phyloP scores from a whole-genome alignment of 2,888 invertebrate genomes.

The Phrixothrix hirtus region DNA sequence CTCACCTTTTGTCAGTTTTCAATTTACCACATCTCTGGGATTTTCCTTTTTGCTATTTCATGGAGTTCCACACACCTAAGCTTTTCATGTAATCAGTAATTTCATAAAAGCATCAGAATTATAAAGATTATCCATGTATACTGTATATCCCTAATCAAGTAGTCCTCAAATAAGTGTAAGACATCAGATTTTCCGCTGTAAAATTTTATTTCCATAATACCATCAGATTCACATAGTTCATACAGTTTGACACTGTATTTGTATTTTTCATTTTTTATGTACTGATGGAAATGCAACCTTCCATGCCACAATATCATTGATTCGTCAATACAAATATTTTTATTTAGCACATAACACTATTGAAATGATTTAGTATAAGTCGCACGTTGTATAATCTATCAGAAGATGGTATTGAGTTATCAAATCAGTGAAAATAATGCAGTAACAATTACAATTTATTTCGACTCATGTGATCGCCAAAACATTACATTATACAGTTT shows the following conservation, averaged over 20 bases:
- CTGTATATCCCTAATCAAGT: slow-evolving; percentile 34
- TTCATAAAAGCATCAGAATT: slow-evolving; percentile 34
- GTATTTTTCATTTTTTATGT: slow-evolving; percentile 41
- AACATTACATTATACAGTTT: slow-evolving; percentile 26
- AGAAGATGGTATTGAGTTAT: slow-evolving; percentile 30
- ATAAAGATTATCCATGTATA: too few species aligned
- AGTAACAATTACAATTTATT: slow-evolving; percentile 34
- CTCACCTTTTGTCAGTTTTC: slow-evolving; percentile 35
- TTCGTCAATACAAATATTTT: too few species aligned
- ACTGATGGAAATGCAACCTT: slow-evolving; percentile 34
- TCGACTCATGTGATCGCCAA: slow-evolving; percentile 29
- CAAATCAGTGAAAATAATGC: slow-evolving; percentile 34
- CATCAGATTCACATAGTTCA: too few species aligned
- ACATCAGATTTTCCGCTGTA: slow-evolving; percentile 26
- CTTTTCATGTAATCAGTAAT: slow-evolving; percentile 29
- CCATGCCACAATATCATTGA: too few species aligned
- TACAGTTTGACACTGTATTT: too few species aligned
- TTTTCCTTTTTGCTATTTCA: too few species aligned
- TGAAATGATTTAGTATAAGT: too few species aligned
- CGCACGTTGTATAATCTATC: slow-evolving; percentile 39
- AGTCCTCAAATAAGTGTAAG: slow-evolving; percentile 37
- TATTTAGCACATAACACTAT: too few species aligned
- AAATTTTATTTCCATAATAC: too few species aligned
- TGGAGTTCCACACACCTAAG: slow-evolving; percentile 30
- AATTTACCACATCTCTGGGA: too few species aligned